Conservation (phyloP, 1,140 invertebrate genomes). For the Maconellicoccus hirsutus region DNA sequence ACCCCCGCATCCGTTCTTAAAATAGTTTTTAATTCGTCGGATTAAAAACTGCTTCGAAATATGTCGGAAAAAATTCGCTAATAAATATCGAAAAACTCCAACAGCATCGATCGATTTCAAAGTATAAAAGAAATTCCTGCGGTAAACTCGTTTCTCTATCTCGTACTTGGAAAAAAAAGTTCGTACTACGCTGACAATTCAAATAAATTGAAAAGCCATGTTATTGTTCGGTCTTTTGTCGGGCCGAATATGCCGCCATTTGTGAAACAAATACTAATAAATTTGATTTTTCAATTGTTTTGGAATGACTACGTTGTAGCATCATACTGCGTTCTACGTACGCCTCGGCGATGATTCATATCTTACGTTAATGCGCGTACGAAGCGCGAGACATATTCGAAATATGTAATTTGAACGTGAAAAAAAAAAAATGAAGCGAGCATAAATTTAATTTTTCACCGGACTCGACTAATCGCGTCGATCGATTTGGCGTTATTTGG, state of each 20-base stretch:
- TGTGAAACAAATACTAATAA: conserved; percentile 1
- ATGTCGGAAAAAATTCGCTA: too few relatives aligned
- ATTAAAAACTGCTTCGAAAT: too few relatives aligned
- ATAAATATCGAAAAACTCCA: too few relatives aligned
- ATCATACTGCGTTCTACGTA: conserved; percentile 3
- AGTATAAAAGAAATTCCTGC: too few relatives aligned
- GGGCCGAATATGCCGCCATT: conserved; percentile 12
- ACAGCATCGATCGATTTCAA: too few relatives aligned
- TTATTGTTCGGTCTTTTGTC: conserved; percentile 13
- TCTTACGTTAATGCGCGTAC: background rate
- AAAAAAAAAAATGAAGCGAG: background rate
- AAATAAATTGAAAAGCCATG: conserved; percentile 6
- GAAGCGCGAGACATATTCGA: background rate
- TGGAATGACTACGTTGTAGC: background rate
- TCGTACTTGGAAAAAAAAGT: too few relatives aligned
- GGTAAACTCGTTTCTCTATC: too few relatives aligned
- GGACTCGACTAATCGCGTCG: too few relatives aligned
- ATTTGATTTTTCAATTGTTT: conserved; percentile 15
- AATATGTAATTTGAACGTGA: background rate
- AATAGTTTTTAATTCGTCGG: too few relatives aligned
- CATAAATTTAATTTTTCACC: background rate
- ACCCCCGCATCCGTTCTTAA: too few relatives aligned
- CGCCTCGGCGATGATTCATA: background rate
- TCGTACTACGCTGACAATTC: background rate
- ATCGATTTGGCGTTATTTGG: too few relatives aligned